phyloP scores from a whole-genome alignment of 2,888 invertebrate species.

The Aelia acuminata region DNA sequence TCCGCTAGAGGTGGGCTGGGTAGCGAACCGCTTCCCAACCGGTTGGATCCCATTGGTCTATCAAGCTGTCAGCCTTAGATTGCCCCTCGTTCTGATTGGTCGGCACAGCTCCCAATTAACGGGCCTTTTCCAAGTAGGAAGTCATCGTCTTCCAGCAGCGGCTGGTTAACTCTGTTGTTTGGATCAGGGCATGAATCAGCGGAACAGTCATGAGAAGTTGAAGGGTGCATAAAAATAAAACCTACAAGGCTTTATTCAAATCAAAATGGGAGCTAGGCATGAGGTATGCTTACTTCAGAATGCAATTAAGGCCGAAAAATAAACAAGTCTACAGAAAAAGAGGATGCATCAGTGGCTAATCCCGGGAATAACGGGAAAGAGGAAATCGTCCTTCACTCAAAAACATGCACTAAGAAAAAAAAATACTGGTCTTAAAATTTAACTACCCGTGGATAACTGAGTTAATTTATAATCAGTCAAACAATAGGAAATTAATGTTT shows the following conservation, averaged over 20 bases:
- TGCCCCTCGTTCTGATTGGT: background rate
- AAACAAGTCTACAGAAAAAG: no score
- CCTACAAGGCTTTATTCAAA: background rate
- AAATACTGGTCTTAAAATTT: no score
- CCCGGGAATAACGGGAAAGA: no score
- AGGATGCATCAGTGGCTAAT: no score
- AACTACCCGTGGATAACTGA: no score
- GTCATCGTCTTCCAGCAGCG: background rate
- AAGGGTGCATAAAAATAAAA: background rate
- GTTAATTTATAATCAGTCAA: no score
- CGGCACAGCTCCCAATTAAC: background rate
- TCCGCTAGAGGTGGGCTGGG: slow-evolving; percentile 7
- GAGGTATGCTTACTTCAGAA: background rate
- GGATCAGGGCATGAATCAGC: background rate
- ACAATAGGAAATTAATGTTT: no score
- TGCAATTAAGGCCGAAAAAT: no score
- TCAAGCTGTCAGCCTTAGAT: background rate
- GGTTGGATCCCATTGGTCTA: background rate
- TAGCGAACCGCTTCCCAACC: slow-evolving; percentile 30
- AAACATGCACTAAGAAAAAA: no score
- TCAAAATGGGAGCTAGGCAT: background rate
- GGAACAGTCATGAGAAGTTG: background rate
- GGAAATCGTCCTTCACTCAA: no score
- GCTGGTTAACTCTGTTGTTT: background rate
- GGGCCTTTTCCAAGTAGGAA: slow-evolving; percentile 21